Evolutionary conservation across 2,113 vertebrate genomes (phyloP), one percentile per base, ranked within the genome.

Genomic region (Athene cunicularia): DNA sequence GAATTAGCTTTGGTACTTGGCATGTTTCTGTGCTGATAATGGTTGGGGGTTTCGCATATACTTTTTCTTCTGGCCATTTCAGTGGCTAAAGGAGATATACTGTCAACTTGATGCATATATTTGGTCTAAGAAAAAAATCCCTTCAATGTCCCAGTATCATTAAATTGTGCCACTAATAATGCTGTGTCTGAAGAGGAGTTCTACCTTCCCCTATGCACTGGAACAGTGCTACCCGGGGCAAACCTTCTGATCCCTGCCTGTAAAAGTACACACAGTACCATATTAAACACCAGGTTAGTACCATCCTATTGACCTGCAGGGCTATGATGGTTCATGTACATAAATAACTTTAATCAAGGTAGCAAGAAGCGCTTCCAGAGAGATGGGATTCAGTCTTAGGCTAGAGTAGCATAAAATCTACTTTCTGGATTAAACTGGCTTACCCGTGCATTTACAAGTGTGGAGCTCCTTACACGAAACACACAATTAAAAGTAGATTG

Each of bases 381-480:
- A 47, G 33, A 23, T 3, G 17, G 27, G 75, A 64, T 87, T 64
- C 62, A 22, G 52, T 45, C 43, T 18, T 45, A 45, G 43, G 43
- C 43, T 45, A 45, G 16, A 45, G 43, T 18, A 45, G 56, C 4
- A 1, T 6, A 32, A 20, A 43, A 28, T 12, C 39, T 47, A 35
- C 63, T 68, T 13, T 3, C 16, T 45, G 72, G 26, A 12, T 84
- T 23, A 2, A 67, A 43, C 18, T 4, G 19, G 4, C 16, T n/a
- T 13, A 27, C 6, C 56, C 7, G 19, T 26, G 32, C n/a, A 14
- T 17, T 17, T 41, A 4, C 8, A 56, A 14, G 12, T 33, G 9
- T 0, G 11, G 11, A 41, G 71, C 19, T 83, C 43, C 28, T 76
- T 5, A 10, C 0, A 0, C 6, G 7, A 26, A 6, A 39, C 7